These are phyloP conservation scores for Neoarius graeffei DNA, from an alignment of 2,113 vertebrate genomes.

Conservation along the genomic window DNA sequence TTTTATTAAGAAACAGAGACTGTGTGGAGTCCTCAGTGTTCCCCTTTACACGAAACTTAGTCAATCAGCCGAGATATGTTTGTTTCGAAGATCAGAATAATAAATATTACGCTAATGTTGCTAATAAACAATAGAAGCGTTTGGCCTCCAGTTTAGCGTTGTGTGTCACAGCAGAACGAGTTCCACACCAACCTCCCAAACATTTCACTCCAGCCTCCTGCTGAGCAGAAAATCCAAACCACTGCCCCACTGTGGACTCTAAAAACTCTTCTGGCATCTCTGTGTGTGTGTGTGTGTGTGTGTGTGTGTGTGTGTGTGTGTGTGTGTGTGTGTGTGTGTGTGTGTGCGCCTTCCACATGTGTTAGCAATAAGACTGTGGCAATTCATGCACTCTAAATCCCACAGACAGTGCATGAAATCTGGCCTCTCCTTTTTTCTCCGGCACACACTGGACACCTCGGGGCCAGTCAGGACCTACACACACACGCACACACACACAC, in stretches of 20 bases:
- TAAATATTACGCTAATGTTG: not conserved
- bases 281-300: conserved; percentile 27
- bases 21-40: not conserved
- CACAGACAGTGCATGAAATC: conserved; percentile 51
- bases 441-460: conserved; percentile 52
- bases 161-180: not conserved
- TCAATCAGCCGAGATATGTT: not conserved
- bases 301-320: conserved; percentile 24
- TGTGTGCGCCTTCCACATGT: conserved; percentile 49
- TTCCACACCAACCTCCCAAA: conserved; percentile 14
- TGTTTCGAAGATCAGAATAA: not conserved
- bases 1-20: not conserved
- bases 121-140: not conserved
- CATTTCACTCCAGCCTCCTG: conserved; percentile 15
- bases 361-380: conserved; percentile 56
- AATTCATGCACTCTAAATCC: conserved; percentile 57
- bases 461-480: conserved; percentile 41
- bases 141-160: not conserved
- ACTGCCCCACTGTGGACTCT: conserved; percentile 21
- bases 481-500: conserved; percentile 45
- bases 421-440: conserved; percentile 50
- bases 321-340: conserved; percentile 37
- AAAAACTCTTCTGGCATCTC: conserved; percentile 20
- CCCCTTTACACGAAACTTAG: not conserved
- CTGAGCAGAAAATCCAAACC: conserved; percentile 14